Percentiles rank a stretch among this genome's conserved stretches.
These are phyloP conservation scores for Scaptomyza polygonia DNA, from an alignment of 2,888 invertebrate species.

Conservation along the genomic window DNA sequence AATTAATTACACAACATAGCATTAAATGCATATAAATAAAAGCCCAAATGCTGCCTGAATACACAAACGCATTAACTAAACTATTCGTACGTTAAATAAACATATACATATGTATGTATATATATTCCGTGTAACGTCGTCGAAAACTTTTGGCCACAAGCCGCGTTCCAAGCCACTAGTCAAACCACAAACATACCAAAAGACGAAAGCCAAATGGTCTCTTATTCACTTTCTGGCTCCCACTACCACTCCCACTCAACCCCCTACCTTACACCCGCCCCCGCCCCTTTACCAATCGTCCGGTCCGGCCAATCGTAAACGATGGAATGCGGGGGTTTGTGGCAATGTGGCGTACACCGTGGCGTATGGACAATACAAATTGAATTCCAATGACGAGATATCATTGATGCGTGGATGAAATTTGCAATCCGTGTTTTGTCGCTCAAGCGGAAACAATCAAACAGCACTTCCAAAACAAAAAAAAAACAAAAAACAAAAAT, in stretches of 20 bases:
- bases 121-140: conserved; percentile 28
- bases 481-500: conserved; percentile 24
- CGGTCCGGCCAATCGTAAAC: conserved; percentile 11
- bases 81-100: conserved; percentile 8
- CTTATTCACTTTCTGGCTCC: background rate
- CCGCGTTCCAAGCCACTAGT: conserved; percentile 49
- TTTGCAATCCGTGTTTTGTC: conserved; percentile 74
- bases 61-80: conserved; percentile 5
- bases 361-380: conserved; percentile 71
- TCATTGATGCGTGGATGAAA: conserved; percentile 78
- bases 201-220: conserved; percentile 63
- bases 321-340: conserved; percentile 39
- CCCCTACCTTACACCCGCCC: background rate
- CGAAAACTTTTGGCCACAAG: conserved; percentile 61
- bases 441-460: conserved; percentile 70
- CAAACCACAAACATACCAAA: conserved; percentile 64
- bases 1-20: conserved; percentile 61
- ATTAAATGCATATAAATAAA: conserved; percentile 51
- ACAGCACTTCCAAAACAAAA: conserved; percentile 30
- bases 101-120: conserved; percentile 2
- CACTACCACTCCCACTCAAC: background rate
- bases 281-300: background rate
- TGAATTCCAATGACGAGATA: conserved; percentile 78
- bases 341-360: conserved; percentile 36
- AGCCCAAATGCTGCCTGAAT: conserved; percentile 38